These are phyloP conservation scores for Coecobrya sp. DNA, from an alignment of 2,888 invertebrate species.

Conservation along the genomic window DNA sequence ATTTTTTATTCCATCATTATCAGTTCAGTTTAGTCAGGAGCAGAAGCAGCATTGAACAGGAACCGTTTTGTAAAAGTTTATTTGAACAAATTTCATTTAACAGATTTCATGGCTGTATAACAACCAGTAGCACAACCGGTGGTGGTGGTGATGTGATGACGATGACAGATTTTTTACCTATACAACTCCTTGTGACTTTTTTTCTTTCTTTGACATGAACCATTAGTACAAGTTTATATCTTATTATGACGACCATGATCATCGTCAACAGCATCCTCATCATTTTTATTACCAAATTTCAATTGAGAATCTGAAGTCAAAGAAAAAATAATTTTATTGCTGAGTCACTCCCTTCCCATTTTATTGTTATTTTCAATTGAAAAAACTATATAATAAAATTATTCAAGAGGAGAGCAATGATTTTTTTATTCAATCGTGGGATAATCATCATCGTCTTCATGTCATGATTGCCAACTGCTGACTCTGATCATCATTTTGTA, in stretches of 20 bases:
- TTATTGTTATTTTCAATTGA: slow-evolving; percentile 60
- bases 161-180: slow-evolving; percentile 49
- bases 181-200: slow-evolving; percentile 49
- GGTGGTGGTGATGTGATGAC: slow-evolving; percentile 29
- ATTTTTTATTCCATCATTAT: slow-evolving; percentile 51
- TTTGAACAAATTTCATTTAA: slow-evolving; percentile 61
- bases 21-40: slow-evolving; percentile 39
- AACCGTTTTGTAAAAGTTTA: slow-evolving; percentile 57
- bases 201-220: slow-evolving; percentile 57
- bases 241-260: slow-evolving; percentile 35
- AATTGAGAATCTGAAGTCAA: slow-evolving; percentile 55
- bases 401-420: slow-evolving; percentile 54
- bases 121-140: not conserved
- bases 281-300: slow-evolving; percentile 58
- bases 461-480: slow-evolving; percentile 52
- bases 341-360: slow-evolving; percentile 67
- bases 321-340: slow-evolving; percentile 53
- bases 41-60: slow-evolving; percentile 28
- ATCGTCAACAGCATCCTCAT: slow-evolving; percentile 25
- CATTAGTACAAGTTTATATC: slow-evolving; percentile 62
- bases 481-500: slow-evolving; percentile 33
- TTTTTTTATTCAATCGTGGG: slow-evolving; percentile 55
- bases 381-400: slow-evolving; percentile 52
- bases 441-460: slow-evolving; percentile 51
- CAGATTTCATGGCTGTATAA: slow-evolving; percentile 26